Base-by-base conservation (phyloP, 2,113 vertebrate species). In the Stegastes partitus region DNA sequence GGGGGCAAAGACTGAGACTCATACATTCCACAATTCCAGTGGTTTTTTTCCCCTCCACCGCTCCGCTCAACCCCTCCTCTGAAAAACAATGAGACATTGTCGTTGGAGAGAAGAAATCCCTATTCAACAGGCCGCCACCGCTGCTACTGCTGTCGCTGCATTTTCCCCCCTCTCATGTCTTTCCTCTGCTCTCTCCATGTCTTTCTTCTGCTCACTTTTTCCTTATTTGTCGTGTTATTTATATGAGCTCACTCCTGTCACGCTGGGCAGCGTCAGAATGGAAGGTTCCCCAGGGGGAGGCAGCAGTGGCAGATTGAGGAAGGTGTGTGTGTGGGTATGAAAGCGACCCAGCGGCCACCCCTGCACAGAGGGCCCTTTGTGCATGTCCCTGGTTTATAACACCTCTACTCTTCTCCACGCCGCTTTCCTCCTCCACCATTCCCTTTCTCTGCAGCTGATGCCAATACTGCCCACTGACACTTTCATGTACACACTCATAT, bases 311-410 rank as follows among this genome's bases (percentile, higher is more conserved):
- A 71, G 79, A 80, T 79, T 65, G 71, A 76, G 68, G 69, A 57
- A 68, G 59, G 69, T 57, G 50, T 68, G 50, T 57, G 79, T 70
- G 49, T 68, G 69, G 63, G 67, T 73, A 56, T 68, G 82, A 50
- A 53, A 68, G 81, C 16, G 55, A 91, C 92, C 90, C 73, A 70
- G 14, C 5, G 74, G 85, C 87, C 90, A 90, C 90, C 89, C 81
- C 74, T 68, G 51, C 91, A 95, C 92, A 95, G 87, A 89, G 86
- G 86, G 63, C 78, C 82, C 91, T 92, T 95, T 95, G 94, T 94
- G 90, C 81, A 77, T 49, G 65, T 83, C 63, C 54, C 72, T n/a
- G 45, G 64, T 88, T 93, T 93, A 82, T 91, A 93, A 92, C 93
- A 93, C 92, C 88, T 93, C 66, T 61, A 83, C 83, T 87, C 74